phyloP scores from a whole-genome alignment of 2,113 vertebrate genomes.

The Trematomus loennbergii region DNA sequence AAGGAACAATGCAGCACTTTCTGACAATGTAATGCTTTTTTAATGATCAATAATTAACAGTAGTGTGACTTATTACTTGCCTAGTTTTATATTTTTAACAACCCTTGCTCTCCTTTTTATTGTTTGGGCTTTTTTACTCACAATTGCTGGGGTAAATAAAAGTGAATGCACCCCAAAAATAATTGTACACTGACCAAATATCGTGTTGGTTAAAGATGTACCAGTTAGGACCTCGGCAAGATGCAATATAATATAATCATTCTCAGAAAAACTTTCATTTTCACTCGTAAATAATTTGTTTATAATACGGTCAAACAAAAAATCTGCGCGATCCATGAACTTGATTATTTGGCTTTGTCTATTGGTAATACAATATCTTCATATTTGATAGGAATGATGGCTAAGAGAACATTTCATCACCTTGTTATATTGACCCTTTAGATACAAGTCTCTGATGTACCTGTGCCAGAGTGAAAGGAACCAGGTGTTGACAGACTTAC shows the following conservation, averaged over 20 bases:
- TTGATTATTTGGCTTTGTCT: neutral
- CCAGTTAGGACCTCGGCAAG: neutral
- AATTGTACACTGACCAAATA: neutral
- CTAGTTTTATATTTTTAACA: neutral
- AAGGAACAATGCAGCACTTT: constrained; percentile 4
- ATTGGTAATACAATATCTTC: neutral
- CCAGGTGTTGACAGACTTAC: constrained; percentile 84
- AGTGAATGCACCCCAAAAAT: neutral
- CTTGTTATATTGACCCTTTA: constrained; percentile 1
- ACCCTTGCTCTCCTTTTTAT: neutral
- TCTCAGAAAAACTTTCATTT: neutral
- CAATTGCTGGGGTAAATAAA: too few relatives aligned
- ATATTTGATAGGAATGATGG: neutral
- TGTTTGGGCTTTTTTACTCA: constrained; percentile 2
- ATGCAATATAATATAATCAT: neutral
- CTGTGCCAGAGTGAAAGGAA: constrained; percentile 12
- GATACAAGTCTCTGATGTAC: neutral
- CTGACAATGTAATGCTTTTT: constrained; percentile 1
- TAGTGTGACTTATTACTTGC: too few relatives aligned
- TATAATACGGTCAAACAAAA: neutral
- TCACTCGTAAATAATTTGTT: neutral
- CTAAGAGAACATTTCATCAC: neutral
- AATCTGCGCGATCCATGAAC: neutral
- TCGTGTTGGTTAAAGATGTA: neutral
- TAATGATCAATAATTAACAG: neutral